Base-by-base conservation (phyloP, 2,113 vertebrate species). In the Calypte anna region DNA sequence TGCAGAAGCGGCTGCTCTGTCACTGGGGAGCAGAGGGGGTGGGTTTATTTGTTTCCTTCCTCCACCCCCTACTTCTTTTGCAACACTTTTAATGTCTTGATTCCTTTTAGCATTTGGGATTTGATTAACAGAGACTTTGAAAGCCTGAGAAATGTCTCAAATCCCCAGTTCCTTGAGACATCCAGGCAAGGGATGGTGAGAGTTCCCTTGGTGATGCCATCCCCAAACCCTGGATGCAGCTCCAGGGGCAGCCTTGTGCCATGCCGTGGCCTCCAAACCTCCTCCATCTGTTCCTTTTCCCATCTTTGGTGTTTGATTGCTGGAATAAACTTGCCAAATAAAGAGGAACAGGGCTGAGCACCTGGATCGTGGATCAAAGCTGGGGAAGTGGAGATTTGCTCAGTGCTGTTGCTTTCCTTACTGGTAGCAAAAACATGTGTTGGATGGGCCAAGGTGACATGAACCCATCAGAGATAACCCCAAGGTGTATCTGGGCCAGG, bases 41-140 rank as follows among this genome's bases (percentile, higher is more conserved):
- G 73, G 53, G 30, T 70, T 95, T 88, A 70, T 96, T 90, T 87
- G 67, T 69, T 89, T 91, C 91, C 88, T 82, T 40, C 86, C 31
- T 46, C 88, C 55, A 67, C 25, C 24, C 55, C 28, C 33, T 67
- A 40, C 77, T 95, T 88, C 82, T 93, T 88, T 20, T 57, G 82
- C 80, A 90, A 30, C 33, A 55, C 76, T 94, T 95, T 72, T 84
- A 50, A 12, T 62, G 76, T 72, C 86, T 58, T 4, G 30, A 75
- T 82, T 83, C 62, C 64, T 91, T 75, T 77, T 31, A 53, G 21
- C 80, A 15, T 44, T 68, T 75, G 88, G 88, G 93, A 90, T 86
- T 75, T 68, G 82, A 77, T 88, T 77, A 93, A 46, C 6, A 54
- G 76, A 50, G 64, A 40, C 33, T 31, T 16, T 50, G 88, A 90